phyloP scores from a whole-genome alignment of 2,797 vertebrate genomes.

The Rhinatrema bivittatum region DNA sequence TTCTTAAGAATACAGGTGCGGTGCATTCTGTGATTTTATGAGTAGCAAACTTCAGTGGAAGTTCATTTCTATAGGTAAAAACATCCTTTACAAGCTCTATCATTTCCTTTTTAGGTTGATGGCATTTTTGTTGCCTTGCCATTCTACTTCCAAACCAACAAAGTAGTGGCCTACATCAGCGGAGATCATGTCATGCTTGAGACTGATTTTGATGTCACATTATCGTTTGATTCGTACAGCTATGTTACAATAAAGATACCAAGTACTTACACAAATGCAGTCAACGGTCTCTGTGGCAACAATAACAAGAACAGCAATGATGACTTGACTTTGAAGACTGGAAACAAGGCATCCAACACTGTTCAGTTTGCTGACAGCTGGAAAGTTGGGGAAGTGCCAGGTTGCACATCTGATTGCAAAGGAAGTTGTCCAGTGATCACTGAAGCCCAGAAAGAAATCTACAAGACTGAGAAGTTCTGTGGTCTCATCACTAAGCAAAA shows the following conservation, averaged over 20 bases:
- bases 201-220: constrained; percentile 23
- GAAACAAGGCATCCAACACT: constrained; percentile 3
- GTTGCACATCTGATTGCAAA: constrained; percentile 27
- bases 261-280: constrained; percentile 35
- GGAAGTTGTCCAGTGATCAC: constrained; percentile 29
- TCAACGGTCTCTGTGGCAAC: constrained; percentile 52
- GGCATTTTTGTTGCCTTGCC: constrained; percentile 36
- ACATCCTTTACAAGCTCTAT: background rate
- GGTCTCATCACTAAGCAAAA: constrained; percentile 33
- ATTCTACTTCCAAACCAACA: constrained; percentile 22
- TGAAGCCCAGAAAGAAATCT: constrained; percentile 17
- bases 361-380: constrained; percentile 37
- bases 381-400: constrained; percentile 33
- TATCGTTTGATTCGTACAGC: constrained; percentile 37
- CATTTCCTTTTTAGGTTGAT: constrained; percentile 39
- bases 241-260: constrained; percentile 39
- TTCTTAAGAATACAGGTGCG: too few species aligned
- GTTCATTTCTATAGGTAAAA: too few species aligned
- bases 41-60: too few species aligned
- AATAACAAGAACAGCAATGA: constrained; percentile 41
- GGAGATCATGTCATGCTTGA: constrained; percentile 33
- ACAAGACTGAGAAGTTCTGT: constrained; percentile 31
- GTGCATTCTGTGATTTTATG: too few species aligned
- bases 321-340: constrained; percentile 31
- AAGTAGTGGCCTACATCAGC: constrained; percentile 25